Base-by-base conservation (phyloP, 2,113 vertebrate species). In the human region DNA sequence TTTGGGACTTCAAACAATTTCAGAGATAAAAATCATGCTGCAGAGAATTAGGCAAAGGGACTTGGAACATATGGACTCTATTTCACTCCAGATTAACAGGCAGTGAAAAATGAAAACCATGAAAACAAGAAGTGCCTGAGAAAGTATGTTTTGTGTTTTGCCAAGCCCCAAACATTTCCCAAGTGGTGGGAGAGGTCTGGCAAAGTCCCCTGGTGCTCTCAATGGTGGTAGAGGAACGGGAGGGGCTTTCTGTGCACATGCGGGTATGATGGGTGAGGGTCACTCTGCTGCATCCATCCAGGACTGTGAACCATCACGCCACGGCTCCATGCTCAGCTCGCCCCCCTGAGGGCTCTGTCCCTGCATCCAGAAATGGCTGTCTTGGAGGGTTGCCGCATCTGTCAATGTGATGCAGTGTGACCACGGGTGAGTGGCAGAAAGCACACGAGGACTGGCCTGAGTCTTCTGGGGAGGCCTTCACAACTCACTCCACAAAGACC, bases 261-360 rank as follows among this genome's bases (percentile, higher is more conserved):
- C 35, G 22, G 25, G 40, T 7, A 0, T 5, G 32, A 55, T 3
- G 1, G 16, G 6, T 3, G 6, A 38, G 0, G 3, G 52, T 11
- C 22, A 9, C 22, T 2, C 61, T 23, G 32, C 7, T 13, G n/a
- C 35, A 17, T 32, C 30, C 25, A 45, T 9, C 2, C 16, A 5
- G 43, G 16, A 30, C 27, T 13, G 5, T 7, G 35, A 30, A 59
- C 48, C 78, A 40, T n/a, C 16, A 3, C 0, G 14, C 25, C 23
- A 61, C 6, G 1, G 22, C 8, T 68, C 45, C 16, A 13, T 0
- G n/a, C 61, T 52, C 76, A 55, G 78, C 55, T 32, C 0, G 0
- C 38, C 73, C 25, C 30, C 10, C 35, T 0, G 0, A 40, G 35
- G 55, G 30, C 27, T 1, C 79, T 52, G 90, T 55, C 43, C 75